Evolutionary conservation across 2,113 vertebrate genomes (phyloP).

Genomic region (Mormyrus lacerda): DNA sequence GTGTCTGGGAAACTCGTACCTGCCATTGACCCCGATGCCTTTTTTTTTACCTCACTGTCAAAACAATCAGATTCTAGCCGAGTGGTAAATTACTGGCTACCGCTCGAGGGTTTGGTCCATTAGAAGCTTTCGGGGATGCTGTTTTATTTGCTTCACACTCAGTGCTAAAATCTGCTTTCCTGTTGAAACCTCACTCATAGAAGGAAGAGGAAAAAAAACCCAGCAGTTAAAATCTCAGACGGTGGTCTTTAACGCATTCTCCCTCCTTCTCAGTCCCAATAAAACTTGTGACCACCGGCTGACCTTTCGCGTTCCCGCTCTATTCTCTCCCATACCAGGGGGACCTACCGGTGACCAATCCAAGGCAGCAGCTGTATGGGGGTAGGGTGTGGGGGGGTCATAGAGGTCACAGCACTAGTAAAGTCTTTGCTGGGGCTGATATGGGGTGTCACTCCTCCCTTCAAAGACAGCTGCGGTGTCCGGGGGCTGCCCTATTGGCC

Average conservation of each 20-base stretch:
- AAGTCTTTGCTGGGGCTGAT: slow-evolving; percentile 63
- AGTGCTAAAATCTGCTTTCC: neutral
- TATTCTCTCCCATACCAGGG: slow-evolving; percentile 27
- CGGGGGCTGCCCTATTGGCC: slow-evolving; percentile 49
- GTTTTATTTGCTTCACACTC: slow-evolving; percentile 16
- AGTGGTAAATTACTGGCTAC: neutral
- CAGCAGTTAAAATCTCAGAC: slow-evolving; percentile 64
- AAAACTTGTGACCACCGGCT: slow-evolving; percentile 69
- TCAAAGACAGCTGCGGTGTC: slow-evolving; percentile 60
- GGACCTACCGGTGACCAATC: slow-evolving; percentile 45
- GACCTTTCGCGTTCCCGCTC: slow-evolving; percentile 52
- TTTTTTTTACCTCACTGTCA: neutral
- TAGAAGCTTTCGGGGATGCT: neutral
- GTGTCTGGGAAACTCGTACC: neutral
- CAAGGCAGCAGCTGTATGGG: slow-evolving; percentile 52
- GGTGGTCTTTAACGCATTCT: slow-evolving; percentile 59
- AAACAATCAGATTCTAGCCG: neutral
- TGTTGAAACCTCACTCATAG: slow-evolving; percentile 35
- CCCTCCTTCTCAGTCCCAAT: slow-evolving; percentile 56
- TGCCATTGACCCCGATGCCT: neutral
- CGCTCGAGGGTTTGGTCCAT: neutral
- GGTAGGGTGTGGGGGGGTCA: slow-evolving; percentile 38
- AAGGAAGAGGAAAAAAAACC: slow-evolving; percentile 48
- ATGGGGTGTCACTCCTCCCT: slow-evolving; percentile 54
- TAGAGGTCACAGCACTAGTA: slow-evolving; percentile 63